Base-by-base conservation (phyloP, 2,113 vertebrate species). In the Pluvialis apricaria region DNA sequence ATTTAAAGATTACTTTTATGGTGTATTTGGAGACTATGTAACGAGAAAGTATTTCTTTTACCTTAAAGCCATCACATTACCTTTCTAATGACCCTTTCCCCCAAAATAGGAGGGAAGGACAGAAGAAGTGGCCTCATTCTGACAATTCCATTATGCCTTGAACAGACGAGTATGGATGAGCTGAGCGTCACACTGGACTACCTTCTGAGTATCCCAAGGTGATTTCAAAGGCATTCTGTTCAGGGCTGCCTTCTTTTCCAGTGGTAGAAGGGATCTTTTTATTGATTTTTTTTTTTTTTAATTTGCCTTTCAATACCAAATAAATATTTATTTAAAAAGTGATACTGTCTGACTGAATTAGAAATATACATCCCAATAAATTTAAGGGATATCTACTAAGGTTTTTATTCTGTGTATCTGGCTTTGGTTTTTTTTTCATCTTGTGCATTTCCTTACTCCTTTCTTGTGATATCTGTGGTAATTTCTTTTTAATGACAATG, bases 131-230 rank as follows among this genome's bases (percentile, higher is more conserved):
- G 99, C 94, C 99, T 99, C 97, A 99, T 99, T 98, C 98, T 99
- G 96, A 99, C 99, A 89, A 99, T 99, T 98, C 99, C 99, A 71
- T 98, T 99, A 96, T 98, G 99, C 92, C 99, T 99, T 6, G 99
- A 99, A 81, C 99, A 99, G 98, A 99, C 99, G 21, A 99, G 98
- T 97, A 99, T 99, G 99, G 99, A 99, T 91, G 99, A 99, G 95
- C 98, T 99, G 92, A 99, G 99, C 83, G 98, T 99, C 96, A 99
- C 99, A 2, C 97, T 99, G 89, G 99, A 99, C 97, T 99, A 99
- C 88, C 98, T 99, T 76, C 99, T 99, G 57, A 98, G 99, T 97
- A 99, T 99, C 96, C 99, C 99, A 98, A 99, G 99, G 99, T 99
- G 97, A 98, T 94, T 98, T 85, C 40, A 75, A 90, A 93, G 85